Conservation (phyloP, 2,797 vertebrate genomes). For the Thaleichthys pacificus region DNA sequence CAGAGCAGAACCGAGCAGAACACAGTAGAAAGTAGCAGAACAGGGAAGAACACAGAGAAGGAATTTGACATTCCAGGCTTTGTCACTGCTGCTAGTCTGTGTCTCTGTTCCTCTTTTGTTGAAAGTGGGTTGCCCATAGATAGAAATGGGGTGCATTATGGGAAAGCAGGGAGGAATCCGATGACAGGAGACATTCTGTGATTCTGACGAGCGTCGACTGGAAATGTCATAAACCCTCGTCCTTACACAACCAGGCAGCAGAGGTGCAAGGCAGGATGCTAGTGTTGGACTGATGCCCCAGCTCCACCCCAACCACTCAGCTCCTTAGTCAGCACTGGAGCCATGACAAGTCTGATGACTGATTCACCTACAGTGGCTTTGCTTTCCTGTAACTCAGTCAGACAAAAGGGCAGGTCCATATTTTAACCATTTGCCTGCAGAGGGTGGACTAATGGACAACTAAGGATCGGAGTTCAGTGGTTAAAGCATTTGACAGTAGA, state of each 20-base stretch:
- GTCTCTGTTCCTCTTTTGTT: constrained; percentile 48
- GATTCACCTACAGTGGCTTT: constrained; percentile 17
- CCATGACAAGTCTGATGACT: constrained; percentile 27
- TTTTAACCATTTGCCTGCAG: neutral
- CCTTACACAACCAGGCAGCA: constrained; percentile 45
- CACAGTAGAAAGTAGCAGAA: neutral
- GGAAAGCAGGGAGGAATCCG: constrained; percentile 54
- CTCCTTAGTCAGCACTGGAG: constrained; percentile 19
- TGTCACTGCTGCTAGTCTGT: constrained; percentile 33
- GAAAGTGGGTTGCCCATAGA: constrained; percentile 20
- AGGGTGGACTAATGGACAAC: neutral
- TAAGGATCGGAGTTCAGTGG: too few relatives aligned
- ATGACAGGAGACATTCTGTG: constrained; percentile 57
- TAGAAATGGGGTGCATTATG: constrained; percentile 48
- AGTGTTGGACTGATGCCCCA: neutral
- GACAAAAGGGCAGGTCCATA: constrained; percentile 25
- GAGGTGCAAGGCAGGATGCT: constrained; percentile 19
- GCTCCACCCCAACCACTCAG: constrained; percentile 18
- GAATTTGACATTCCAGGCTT: constrained; percentile 44
- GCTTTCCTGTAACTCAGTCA: constrained; percentile 21
- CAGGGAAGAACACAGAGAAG: neutral
- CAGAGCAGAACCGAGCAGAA: neutral
- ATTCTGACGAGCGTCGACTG: neutral
- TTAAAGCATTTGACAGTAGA: constrained; percentile 1
- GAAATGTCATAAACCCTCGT: constrained; percentile 48